Evolutionary conservation across 2,888 invertebrate genomes (phyloP), one percentile per base, ranked within the genome.

Genomic region (Eledone cirrhosa): DNA sequence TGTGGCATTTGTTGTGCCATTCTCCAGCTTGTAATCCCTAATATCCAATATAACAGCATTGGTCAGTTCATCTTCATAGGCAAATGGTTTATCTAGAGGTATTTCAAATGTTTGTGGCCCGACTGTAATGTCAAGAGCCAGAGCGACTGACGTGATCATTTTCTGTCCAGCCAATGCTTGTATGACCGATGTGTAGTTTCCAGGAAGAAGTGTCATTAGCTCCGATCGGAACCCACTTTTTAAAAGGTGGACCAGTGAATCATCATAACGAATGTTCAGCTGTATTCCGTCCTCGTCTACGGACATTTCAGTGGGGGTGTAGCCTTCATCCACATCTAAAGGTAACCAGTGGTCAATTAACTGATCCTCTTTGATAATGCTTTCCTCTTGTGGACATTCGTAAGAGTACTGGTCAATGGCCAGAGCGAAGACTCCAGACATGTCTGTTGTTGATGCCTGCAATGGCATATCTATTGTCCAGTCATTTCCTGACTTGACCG

Each of bases 401-500:
- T 63, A 75, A 14, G 72, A 59, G 29, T 41, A 24, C 41, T 47
- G 29, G 48, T 78, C 63, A 31, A 59, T 74, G 2, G 81, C 80
- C 3, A 81, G 33, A 24, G 79, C 81, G 16, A 78, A 77, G n/a
- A 16, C 29, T 8, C 69, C 80, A 19, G 4, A 29, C 16, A 79
- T 78, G 2, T 33, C 31, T 22, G 77, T 65, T 7, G 53, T 72
- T 3, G 80, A 78, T 16, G 78, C 63, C 59, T 80, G 80, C 31
- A 78, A 81, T 16, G 29, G 19, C 22, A 22, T 31, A 31, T 63
- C 24, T 27, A 29, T 59, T 33, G 48, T 16, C 80, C 80, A 82
- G 41, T 80, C 59, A 19, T n/a, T n/a, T 19, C 78, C 81, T 67
- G 75, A 47, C 31, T 81, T 80, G 8, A 81, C 78, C 2, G 80